A percentile compares a stretch with the other conserved stretches of the same genome.
These are phyloP conservation scores for Dipodomys merriami DNA, from an alignment of 2,113 vertebrate genomes.

Conservation along the genomic window DNA sequence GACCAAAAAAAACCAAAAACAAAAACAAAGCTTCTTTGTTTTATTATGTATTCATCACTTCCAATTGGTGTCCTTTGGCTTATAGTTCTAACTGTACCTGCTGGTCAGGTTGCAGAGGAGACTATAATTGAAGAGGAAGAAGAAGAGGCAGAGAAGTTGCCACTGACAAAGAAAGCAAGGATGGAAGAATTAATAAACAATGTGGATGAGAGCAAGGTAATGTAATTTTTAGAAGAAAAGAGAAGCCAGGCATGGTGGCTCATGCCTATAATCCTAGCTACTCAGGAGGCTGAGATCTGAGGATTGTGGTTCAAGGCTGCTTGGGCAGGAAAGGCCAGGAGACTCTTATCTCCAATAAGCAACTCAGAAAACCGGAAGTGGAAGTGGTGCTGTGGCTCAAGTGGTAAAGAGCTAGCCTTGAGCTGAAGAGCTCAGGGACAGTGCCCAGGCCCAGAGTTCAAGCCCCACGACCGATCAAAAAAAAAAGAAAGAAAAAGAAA, in stretches of 20 bases:
- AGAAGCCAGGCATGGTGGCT: not conserved
- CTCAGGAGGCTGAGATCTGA: too few species aligned
- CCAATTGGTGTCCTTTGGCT: slow-evolving; percentile 67
- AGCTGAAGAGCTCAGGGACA: too few species aligned
- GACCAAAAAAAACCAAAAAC: not conserved
- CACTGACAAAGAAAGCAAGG: slow-evolving; percentile 87
- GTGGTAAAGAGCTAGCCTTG: too few species aligned
- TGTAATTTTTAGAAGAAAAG: not conserved
- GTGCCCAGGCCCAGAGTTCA: too few species aligned
- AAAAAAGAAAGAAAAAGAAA: not conserved
- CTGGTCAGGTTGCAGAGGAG: slow-evolving; percentile 91
- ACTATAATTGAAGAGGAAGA: slow-evolving; percentile 83
- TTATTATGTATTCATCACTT: slow-evolving; percentile 47
- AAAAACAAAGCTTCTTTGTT: slow-evolving; percentile 17
- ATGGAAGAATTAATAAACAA: slow-evolving; percentile 79
- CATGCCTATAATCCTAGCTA: too few species aligned
- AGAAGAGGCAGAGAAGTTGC: slow-evolving; percentile 76
- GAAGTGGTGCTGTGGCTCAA: too few species aligned
- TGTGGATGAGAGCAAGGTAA: slow-evolving; percentile 85
- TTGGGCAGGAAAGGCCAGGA: too few species aligned
- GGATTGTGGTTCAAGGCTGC: too few species aligned
- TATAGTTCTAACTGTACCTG: slow-evolving; percentile 91
- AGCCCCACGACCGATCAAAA: too few species aligned
- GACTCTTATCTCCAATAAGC: too few species aligned
- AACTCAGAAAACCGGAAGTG: too few species aligned